Percentiles rank a stretch among this genome's conserved stretches.
phyloP scores from a whole-genome alignment of 2,113 vertebrate genomes.

The Gulo gulo region DNA sequence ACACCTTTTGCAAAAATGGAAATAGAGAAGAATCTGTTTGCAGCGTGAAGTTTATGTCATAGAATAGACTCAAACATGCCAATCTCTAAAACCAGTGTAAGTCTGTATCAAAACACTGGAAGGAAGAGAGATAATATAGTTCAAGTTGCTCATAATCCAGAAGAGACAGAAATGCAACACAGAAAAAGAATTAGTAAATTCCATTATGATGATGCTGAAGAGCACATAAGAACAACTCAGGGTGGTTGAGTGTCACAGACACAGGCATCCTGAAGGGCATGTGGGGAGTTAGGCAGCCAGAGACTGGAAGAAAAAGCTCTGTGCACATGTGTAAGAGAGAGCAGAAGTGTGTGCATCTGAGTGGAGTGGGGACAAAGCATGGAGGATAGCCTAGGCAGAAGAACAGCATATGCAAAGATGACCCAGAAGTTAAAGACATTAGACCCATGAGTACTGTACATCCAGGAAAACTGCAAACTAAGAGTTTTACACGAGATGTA shows the following conservation, averaged over 20 bases:
- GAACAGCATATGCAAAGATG: not conserved
- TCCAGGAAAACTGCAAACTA: slow-evolving; percentile 10
- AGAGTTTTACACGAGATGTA: not conserved
- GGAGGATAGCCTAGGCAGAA: not conserved
- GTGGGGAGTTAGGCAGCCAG: not conserved
- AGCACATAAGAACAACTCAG: not conserved
- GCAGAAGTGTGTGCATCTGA: not conserved
- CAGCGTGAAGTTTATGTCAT: not conserved
- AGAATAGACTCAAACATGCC: slow-evolving; percentile 13
- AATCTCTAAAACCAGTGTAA: not conserved
- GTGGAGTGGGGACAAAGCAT: not conserved
- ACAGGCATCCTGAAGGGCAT: not conserved
- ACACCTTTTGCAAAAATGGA: slow-evolving; percentile 31
- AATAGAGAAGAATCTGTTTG: not conserved
- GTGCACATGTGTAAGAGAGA: not conserved
- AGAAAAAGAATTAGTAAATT: not conserved
- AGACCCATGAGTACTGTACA: not conserved
- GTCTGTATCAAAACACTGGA: not conserved
- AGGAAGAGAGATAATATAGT: not conserved
- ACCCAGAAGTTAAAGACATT: not conserved
- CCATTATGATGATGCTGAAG: not conserved
- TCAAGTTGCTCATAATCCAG: not conserved
- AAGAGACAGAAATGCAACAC: not conserved
- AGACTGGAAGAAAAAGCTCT: not conserved
- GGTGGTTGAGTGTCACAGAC: not conserved